phyloP scores from a whole-genome alignment of 2,113 vertebrate species.

The Microtus richardsoni region DNA sequence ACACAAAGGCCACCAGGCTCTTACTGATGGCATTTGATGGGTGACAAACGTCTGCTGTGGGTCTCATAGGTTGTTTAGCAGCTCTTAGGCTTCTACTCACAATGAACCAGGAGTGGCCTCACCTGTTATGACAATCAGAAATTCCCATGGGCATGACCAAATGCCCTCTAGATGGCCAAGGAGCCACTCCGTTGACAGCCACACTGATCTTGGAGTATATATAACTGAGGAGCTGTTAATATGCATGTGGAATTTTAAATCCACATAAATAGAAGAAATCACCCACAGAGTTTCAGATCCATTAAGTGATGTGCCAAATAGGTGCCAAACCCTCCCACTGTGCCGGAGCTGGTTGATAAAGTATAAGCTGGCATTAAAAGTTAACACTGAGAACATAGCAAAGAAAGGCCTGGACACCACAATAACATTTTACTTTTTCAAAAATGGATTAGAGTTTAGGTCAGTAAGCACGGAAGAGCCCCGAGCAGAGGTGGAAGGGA shows the following conservation, averaged over 20 bases:
- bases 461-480: not conserved
- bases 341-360: not conserved
- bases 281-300: not conserved
- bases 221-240: not conserved
- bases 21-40: not conserved
- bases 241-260: not conserved
- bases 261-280: slow-evolving; percentile 4
- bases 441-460: not conserved
- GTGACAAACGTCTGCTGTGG: not conserved
- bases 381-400: not conserved
- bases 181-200: not conserved
- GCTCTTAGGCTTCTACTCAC: not conserved
- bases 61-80: not conserved
- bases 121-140: not conserved
- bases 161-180: not conserved
- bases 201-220: not conserved
- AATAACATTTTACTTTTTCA: not conserved
- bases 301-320: not conserved
- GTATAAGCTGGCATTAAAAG: not conserved
- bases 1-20: no score
- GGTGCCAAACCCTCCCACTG: not conserved
- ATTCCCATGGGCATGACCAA: not conserved
- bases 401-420: not conserved
- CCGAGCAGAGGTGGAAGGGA: not conserved
- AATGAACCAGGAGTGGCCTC: not conserved